Evolutionary conservation across 2,113 vertebrate species (phyloP), one percentile per base, ranked within the genome.

Genomic region (Boulengeromyrus knoepffleri): DNA sequence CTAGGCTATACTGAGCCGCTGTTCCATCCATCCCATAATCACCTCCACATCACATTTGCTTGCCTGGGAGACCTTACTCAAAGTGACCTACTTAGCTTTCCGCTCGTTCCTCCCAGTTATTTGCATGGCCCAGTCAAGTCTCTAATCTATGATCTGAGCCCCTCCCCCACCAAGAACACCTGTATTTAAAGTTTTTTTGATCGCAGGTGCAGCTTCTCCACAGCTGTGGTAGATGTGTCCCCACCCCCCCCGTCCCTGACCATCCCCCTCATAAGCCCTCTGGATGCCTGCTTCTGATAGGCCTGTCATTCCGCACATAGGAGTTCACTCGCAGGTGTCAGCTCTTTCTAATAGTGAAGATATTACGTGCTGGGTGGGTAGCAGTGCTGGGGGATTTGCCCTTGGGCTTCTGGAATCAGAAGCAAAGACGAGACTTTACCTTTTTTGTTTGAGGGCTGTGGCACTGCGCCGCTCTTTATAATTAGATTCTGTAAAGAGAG

Each of bases 371-470:
- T 90, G 50, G 85, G 90, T 88, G 47, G 92, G 93, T 91, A 93
- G 92, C 93, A 91, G 94, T 90, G 2, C 90, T 93, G 94, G 95
- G 94, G 95, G 93, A 92, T 94, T 46, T 94, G 94, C 94, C 93
- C 94, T 94, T 94, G 94, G 94, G 94, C 94, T 94, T 94, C 94
- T 93, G 92, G 91, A 90, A 93, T 94, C 94, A 93, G 56, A 90
- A 91, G 91, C 21, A 93, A 36, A 42, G 53, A 62, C 5, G 56
- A 92, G 93, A 92, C 93, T 95, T 95, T 89, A 93, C 94, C 93
- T 94, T 92, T 56, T 91, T 89, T 91, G 91, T 95, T 95, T 96
- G 95, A 96, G 93, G 94, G 94, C 93, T 94, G 94, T 94, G 94
- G 93, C 94, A 91, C 94, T 94, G 93, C 91, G 50, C 85, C 92